Evolutionary conservation across 2,797 vertebrate species (phyloP).

Genomic region (Pelobates cultripes): DNA sequence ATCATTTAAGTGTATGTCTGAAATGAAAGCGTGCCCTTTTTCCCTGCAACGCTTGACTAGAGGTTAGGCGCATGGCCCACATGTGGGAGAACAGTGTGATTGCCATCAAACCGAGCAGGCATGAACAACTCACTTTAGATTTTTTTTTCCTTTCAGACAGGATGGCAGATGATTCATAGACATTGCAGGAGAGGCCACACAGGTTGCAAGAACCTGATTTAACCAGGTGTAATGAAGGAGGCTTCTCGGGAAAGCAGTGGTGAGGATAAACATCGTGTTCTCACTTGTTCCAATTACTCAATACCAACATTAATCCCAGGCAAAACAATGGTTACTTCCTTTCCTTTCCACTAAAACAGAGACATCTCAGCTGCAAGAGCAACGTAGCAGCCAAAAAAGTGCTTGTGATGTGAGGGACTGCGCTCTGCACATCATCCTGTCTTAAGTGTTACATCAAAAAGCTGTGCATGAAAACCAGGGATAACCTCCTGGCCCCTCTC

Average conservation of each 20-base stretch:
- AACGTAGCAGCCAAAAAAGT: conserved; percentile 43
- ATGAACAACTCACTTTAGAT: conserved; percentile 61
- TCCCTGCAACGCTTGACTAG: conserved; percentile 52
- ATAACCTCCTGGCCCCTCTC: conserved; percentile 51
- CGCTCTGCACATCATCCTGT: conserved; percentile 42
- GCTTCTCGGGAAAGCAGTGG: conserved; percentile 58
- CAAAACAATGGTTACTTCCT: conserved; percentile 49
- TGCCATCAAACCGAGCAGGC: conserved; percentile 65
- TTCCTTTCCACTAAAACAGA: conserved; percentile 54
- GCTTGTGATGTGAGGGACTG: conserved; percentile 47
- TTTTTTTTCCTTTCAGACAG: conserved; percentile 61
- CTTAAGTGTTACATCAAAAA: conserved; percentile 51
- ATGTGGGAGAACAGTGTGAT: conserved; percentile 60
- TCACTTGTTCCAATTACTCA: conserved; percentile 57
- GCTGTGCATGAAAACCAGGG: conserved; percentile 41
- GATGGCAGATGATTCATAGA: conserved; percentile 62
- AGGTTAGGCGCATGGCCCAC: conserved; percentile 56
- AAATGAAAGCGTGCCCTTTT: conserved; percentile 56
- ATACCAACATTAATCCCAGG: conserved; percentile 56
- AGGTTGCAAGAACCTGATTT: conserved; percentile 63
- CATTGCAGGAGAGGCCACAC: conserved; percentile 66
- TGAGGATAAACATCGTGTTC: conserved; percentile 58
- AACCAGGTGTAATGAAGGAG: conserved; percentile 65
- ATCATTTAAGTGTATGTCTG: conserved; percentile 57
- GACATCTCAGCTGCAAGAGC: conserved; percentile 21